A percentile compares a stretch with the other conserved stretches of the same genome.
These are phyloP conservation scores for Hydrozoanthus tunicans DNA, from an alignment of 64 coral and sea anemone species.

Conservation along the genomic window DNA sequence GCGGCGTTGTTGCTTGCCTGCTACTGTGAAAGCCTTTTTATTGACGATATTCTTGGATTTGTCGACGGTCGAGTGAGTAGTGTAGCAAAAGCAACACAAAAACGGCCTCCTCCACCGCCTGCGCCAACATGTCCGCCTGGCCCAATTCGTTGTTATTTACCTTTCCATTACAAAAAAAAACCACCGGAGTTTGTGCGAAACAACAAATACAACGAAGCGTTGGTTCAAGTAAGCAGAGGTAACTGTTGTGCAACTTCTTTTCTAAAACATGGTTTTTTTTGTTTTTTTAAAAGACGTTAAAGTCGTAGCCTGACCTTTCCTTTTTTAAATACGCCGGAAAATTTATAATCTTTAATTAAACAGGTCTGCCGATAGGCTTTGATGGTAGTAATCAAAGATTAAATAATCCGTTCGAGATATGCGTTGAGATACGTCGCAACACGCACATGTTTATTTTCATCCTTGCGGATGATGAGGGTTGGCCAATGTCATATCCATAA, in stretches of 20 bases:
- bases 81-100: conserved; percentile 38
- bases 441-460: too few relatives aligned
- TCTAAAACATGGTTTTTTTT: background rate
- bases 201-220: conserved; percentile 55
- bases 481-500: too few relatives aligned
- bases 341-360: too few relatives aligned
- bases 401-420: too few relatives aligned
- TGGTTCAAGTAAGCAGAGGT: conserved; percentile 69
- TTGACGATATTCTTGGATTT: conserved; percentile 29
- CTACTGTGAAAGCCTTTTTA: conserved; percentile 3
- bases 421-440: too few relatives aligned
- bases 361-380: too few relatives aligned
- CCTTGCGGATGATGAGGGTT: too few relatives aligned
- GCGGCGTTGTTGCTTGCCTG: background rate
- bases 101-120: background rate
- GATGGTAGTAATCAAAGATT: too few relatives aligned
- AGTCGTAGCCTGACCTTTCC: background rate
- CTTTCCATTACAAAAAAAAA: too few relatives aligned
- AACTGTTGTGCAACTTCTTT: background rate
- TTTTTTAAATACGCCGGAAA: too few relatives aligned
- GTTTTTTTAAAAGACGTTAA: background rate
- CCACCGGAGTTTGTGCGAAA: conserved; percentile 13
- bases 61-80: conserved; percentile 14
- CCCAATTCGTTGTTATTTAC: background rate
- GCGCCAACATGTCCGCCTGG: too few relatives aligned